phyloP scores from a whole-genome alignment of 2,888 invertebrate species.

The Opisthograptis luteolata region DNA sequence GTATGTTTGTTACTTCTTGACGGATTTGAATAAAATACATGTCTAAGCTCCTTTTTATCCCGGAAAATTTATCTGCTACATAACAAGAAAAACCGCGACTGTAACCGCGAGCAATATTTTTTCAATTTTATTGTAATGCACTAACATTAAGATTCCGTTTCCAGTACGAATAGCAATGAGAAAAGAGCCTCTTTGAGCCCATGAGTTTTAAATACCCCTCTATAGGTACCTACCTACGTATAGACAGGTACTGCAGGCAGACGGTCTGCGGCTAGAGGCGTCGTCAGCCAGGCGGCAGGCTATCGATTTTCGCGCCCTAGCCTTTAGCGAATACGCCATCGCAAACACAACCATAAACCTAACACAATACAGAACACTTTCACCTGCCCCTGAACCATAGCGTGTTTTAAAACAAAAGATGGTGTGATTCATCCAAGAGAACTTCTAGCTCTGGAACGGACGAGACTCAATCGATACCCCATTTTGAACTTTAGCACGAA shows the following conservation, averaged over 20 bases:
- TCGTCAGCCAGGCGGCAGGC: slow-evolving; percentile 43
- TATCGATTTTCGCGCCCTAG: slow-evolving; percentile 59
- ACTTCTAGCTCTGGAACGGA: slow-evolving; percentile 46
- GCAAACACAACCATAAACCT: slow-evolving; percentile 20
- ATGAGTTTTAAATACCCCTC: not conserved
- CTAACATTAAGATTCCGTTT: no score
- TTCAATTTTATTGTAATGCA: no score
- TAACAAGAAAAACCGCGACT: no score
- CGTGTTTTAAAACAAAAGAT: slow-evolving; percentile 61
- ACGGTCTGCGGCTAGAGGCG: slow-evolving; percentile 32
- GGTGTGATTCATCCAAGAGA: slow-evolving; percentile 58
- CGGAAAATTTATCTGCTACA: no score
- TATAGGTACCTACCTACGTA: slow-evolving; percentile 13
- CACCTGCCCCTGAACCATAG: slow-evolving; percentile 14
- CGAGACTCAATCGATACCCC: slow-evolving; percentile 30
- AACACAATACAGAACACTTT: slow-evolving; percentile 33
- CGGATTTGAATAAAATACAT: no score
- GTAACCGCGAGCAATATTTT: no score
- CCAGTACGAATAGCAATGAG: not conserved
- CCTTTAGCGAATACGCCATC: slow-evolving; percentile 40
- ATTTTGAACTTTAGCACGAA: slow-evolving; percentile 27
- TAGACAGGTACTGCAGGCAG: slow-evolving; percentile 27
- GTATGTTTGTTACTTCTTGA: no score
- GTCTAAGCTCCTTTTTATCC: no score
- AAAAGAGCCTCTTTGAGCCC: not conserved